A percentile compares a stretch with the other conserved stretches of the same genome.
Conservation (phyloP, 2,888 invertebrate species). For the Drosophila pseudotakahashii region DNA sequence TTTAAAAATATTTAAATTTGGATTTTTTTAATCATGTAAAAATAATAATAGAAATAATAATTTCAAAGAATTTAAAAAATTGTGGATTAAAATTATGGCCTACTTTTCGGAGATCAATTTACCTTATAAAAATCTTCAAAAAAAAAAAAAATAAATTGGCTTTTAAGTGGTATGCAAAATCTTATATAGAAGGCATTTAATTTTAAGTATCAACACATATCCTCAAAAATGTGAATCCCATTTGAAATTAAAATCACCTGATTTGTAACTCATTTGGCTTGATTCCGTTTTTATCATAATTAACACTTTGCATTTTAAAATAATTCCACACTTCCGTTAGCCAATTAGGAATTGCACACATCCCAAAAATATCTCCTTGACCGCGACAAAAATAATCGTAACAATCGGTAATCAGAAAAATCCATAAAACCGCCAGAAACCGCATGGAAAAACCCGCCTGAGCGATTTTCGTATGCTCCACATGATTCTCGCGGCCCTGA, state of each 20-base stretch:
- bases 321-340: conserved; percentile 8
- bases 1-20: too few relatives aligned
- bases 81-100: background rate
- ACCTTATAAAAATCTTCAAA: too few relatives aligned
- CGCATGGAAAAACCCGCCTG: conserved; percentile 21
- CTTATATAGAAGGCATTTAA: too few relatives aligned
- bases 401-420: background rate
- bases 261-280: background rate
- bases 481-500: conserved; percentile 53
- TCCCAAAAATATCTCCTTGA: conserved; percentile 10
- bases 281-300: background rate
- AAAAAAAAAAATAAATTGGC: too few relatives aligned
- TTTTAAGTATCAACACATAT: too few relatives aligned
- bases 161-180: too few relatives aligned
- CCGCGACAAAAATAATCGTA: conserved; percentile 1
- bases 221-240: too few relatives aligned
- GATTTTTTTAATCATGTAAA: too few relatives aligned
- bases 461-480: conserved; percentile 25
- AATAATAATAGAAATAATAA: too few relatives aligned
- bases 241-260: background rate
- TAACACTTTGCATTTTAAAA: conserved; percentile 1
- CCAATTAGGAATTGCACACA: background rate
- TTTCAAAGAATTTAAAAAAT: background rate
- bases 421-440: conserved; percentile 11
- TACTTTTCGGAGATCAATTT: background rate